These are phyloP conservation scores for Platyscapa corneri DNA, from an alignment of 1,140 invertebrate species.

Conservation along the genomic window DNA sequence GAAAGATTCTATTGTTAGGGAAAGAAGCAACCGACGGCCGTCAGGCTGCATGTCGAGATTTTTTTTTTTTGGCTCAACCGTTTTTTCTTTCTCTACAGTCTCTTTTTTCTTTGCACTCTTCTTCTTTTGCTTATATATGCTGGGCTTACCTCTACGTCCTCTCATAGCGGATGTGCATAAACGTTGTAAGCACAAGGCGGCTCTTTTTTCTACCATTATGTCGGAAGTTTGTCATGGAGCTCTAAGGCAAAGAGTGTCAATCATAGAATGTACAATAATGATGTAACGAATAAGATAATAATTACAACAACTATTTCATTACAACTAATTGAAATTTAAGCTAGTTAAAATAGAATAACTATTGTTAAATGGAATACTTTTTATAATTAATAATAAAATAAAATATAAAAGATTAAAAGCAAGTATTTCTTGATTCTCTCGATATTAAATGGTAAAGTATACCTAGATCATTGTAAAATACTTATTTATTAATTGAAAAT, in stretches of 20 bases:
- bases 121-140: slow-evolving; percentile 19
- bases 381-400: too few relatives aligned
- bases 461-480: too few relatives aligned
- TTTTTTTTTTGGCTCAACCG: slow-evolving; percentile 57
- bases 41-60: slow-evolving; percentile 39
- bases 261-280: neutral
- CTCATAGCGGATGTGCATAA: slow-evolving; percentile 42
- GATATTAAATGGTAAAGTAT: too few relatives aligned
- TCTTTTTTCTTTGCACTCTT: slow-evolving; percentile 49
- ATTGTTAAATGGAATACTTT: too few relatives aligned
- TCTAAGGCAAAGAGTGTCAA: neutral
- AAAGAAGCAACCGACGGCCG: slow-evolving; percentile 61
- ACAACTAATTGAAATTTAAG: too few relatives aligned
- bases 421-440: too few relatives aligned
- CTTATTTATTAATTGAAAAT: too few relatives aligned
- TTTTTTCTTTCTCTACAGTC: slow-evolving; percentile 54
- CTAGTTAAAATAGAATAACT: too few relatives aligned
- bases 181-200: neutral
- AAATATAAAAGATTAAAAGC: too few relatives aligned
- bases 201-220: slow-evolving; percentile 16
- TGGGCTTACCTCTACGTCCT: slow-evolving; percentile 1
- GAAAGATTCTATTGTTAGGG: slow-evolving; percentile 62
- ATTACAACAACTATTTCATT: too few relatives aligned
- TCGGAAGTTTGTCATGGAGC: neutral
- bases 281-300: neutral